A percentile compares a stretch with the other conserved stretches of the same genome.
phyloP scores from a whole-genome alignment of 2,113 vertebrate genomes.

The Scomber scombrus region DNA sequence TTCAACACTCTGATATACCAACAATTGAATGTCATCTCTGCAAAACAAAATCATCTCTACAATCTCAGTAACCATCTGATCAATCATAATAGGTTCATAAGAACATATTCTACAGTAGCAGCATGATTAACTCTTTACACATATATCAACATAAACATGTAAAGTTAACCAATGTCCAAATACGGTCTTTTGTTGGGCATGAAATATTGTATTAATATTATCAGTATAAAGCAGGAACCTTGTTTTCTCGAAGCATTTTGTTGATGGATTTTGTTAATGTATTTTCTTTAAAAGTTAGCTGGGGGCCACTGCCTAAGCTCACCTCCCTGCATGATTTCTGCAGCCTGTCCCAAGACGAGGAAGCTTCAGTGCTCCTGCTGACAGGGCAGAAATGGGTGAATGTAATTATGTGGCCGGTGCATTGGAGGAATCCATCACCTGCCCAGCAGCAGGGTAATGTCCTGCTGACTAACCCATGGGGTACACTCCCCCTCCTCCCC shows the following conservation, averaged over 20 bases:
- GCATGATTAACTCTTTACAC: conserved; percentile 9
- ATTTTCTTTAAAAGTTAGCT: conserved; percentile 47
- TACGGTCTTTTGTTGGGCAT: conserved; percentile 5
- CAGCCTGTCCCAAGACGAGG: conserved; percentile 55
- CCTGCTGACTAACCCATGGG: conserved; percentile 74
- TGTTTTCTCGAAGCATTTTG: conserved; percentile 10
- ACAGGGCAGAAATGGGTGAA: conserved; percentile 80
- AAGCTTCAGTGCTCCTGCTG: conserved; percentile 78
- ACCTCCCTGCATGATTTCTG: conserved; percentile 72
- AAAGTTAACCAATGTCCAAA: neutral
- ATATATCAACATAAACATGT: neutral
- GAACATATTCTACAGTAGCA: neutral
- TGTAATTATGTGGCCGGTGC: conserved; percentile 82
- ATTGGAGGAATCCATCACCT: conserved; percentile 82
- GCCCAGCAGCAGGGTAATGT: conserved; percentile 69
- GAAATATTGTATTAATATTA: conserved; percentile 39
- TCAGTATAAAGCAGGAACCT: neutral
- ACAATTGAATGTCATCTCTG: neutral
- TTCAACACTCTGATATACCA: neutral
- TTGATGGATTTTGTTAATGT: conserved; percentile 46
- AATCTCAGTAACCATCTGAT: neutral
- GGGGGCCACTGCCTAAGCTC: conserved; percentile 38
- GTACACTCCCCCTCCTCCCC: conserved; percentile 12
- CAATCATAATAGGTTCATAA: neutral
- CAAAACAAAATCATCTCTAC: neutral